Conservation (phyloP, 1,140 invertebrate genomes). For the Eulimnadia texana region DNA sequence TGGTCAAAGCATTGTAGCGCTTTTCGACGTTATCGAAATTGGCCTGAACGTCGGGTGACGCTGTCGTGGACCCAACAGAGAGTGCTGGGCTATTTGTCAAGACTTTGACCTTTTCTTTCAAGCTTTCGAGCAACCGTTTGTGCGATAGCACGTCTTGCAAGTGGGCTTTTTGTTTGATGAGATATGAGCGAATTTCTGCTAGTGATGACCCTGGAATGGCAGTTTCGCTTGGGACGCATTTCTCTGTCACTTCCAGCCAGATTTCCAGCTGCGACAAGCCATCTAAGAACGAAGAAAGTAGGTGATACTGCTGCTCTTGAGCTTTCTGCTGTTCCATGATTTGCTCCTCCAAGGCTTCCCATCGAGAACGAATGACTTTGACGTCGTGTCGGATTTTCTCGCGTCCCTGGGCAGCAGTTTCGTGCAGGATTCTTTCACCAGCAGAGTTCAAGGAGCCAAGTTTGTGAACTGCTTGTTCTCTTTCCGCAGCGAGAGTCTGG, state of each 20-base stretch:
- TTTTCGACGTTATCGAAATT: constrained; percentile 42
- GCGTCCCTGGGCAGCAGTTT: constrained; percentile 75
- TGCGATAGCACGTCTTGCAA: constrained; percentile 80
- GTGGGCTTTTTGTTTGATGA: constrained; percentile 33
- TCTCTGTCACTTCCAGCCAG: constrained; percentile 79
- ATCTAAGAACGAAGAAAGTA: constrained; percentile 72
- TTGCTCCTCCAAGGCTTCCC: constrained; percentile 67
- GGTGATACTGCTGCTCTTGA: constrained; percentile 66
- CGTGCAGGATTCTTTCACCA: constrained; percentile 74
- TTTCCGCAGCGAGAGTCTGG: constrained; percentile 61
- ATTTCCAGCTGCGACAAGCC: constrained; percentile 60
- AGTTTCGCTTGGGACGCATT: constrained; percentile 54
- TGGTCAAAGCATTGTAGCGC: constrained; percentile 54
- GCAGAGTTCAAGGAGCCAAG: constrained; percentile 51
- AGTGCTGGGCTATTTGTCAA: constrained; percentile 39
- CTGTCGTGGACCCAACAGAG: constrained; percentile 36
- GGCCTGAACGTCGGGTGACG: constrained; percentile 41
- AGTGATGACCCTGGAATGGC: constrained; percentile 49
- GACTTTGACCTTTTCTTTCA: constrained; percentile 70
- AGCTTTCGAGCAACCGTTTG: constrained; percentile 73
- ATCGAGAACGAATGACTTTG: constrained; percentile 55
- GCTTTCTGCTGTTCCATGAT: constrained; percentile 66
- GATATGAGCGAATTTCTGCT: constrained; percentile 71
- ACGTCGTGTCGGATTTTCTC: constrained; percentile 73
- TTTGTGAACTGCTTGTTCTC: constrained; percentile 64